Conservation (phyloP, 1,140 invertebrate species). For the Drosophila lacertosa region DNA sequence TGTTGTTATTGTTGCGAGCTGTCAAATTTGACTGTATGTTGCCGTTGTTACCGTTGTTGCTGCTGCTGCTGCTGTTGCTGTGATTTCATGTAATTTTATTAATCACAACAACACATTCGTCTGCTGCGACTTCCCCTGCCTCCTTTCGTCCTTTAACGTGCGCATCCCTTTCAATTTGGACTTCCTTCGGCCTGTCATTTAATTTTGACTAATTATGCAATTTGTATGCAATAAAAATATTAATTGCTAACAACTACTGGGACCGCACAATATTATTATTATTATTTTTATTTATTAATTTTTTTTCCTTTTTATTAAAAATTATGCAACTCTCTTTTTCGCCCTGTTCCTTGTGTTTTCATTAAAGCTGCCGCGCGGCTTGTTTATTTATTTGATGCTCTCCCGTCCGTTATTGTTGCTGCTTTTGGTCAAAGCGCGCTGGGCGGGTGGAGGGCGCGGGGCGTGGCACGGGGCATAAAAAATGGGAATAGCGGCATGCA, state of each 20-base stretch:
- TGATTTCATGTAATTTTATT: constrained; percentile 79
- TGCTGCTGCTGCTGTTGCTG: constrained; percentile 22
- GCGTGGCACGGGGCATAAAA: not conserved
- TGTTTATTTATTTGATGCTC: constrained; percentile 67
- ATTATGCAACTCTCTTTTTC: constrained; percentile 37
- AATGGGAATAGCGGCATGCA: constrained; percentile 38
- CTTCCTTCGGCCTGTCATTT: constrained; percentile 58
- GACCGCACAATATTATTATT: constrained; percentile 15
- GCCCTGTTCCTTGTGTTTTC: constrained; percentile 35
- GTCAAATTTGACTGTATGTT: constrained; percentile 67
- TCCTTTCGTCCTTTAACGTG: not conserved
- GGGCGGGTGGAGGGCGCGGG: constrained; percentile 8
- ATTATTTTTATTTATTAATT: constrained; percentile 16
- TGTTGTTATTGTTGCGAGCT: constrained; percentile 73
- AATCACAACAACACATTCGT: constrained; percentile 81
- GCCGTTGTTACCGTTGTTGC: constrained; percentile 9
- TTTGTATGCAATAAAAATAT: constrained; percentile 80
- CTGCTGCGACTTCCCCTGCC: constrained; percentile 9
- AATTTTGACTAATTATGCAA: constrained; percentile 78
- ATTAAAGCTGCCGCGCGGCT: constrained; percentile 47
- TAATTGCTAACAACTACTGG: constrained; percentile 52
- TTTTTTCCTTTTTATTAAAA: constrained; percentile 28
- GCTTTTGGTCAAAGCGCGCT: constrained; percentile 8
- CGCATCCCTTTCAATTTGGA: constrained; percentile 42
- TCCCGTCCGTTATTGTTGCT: constrained; percentile 9